Conservation (phyloP, 2,113 vertebrate genomes). For the Nannobrachium achirus region DNA sequence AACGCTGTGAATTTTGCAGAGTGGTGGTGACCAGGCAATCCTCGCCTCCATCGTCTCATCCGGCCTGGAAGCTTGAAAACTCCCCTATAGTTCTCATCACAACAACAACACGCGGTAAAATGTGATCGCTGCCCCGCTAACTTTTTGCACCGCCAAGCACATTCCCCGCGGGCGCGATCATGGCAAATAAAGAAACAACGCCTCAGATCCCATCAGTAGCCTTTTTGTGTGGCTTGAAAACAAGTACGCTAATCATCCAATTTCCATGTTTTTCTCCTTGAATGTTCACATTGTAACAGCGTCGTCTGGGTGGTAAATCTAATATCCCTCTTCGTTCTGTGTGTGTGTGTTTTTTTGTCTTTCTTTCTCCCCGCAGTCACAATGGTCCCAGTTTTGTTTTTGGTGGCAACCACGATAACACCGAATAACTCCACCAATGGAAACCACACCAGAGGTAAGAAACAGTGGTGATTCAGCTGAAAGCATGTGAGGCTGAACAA, state of each 20-base stretch:
- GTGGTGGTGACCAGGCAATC: no score
- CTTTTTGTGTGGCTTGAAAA: slow-evolving; percentile 54
- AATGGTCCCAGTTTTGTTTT: slow-evolving; percentile 80
- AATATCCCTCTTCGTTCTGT: slow-evolving; percentile 60
- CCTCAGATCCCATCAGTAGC: slow-evolving; percentile 50
- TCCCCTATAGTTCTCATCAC: no score
- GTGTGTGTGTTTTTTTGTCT: background rate
- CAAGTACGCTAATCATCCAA: slow-evolving; percentile 24
- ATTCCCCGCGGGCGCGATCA: slow-evolving; percentile 51
- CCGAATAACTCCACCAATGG: slow-evolving; percentile 49
- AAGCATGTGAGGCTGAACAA: slow-evolving; percentile 35
- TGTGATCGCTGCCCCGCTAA: slow-evolving; percentile 56
- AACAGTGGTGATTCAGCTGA: background rate
- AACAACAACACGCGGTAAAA: no score
- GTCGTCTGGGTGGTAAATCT: slow-evolving; percentile 51
- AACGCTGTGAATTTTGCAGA: no score
- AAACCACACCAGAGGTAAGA: slow-evolving; percentile 62
- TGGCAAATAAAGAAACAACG: slow-evolving; percentile 51
- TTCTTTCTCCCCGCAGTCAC: slow-evolving; percentile 70
- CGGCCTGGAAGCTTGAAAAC: no score
- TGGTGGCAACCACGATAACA: slow-evolving; percentile 55
- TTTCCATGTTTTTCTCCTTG: slow-evolving; percentile 16
- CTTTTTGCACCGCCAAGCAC: slow-evolving; percentile 60
- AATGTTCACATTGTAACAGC: slow-evolving; percentile 34
- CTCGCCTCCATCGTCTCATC: no score